Evolutionary conservation across 2,888 invertebrate genomes (phyloP).

Genomic region (Dendrolimus houi): DNA sequence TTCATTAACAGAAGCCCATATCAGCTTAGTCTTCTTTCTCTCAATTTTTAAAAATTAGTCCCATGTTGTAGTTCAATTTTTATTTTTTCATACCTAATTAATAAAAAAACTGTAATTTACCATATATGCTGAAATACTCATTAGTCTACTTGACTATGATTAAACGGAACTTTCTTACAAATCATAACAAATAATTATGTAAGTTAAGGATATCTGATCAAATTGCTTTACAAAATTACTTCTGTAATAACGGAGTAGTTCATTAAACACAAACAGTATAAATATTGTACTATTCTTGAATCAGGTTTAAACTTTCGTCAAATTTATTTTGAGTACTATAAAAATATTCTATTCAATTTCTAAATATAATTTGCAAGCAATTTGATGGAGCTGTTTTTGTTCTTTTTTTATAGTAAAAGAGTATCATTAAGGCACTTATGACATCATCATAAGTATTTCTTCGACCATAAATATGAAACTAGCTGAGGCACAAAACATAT

Average conservation of each 20-base stretch:
- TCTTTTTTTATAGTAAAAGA: background rate
- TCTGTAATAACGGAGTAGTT: background rate
- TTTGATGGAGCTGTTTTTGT: background rate
- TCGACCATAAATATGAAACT: background rate
- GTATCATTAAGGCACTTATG: background rate
- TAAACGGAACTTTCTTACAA: too few species aligned
- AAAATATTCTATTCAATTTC: background rate
- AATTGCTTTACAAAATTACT: background rate
- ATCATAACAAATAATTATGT: too few species aligned
- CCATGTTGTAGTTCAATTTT: too few species aligned
- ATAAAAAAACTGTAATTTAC: too few species aligned
- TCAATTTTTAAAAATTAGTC: too few species aligned
- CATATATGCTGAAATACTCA: too few species aligned
- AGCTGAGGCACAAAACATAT: background rate
- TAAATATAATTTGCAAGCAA: background rate
- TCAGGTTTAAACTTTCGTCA: background rate
- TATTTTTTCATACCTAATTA: too few species aligned
- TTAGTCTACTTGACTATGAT: too few species aligned
- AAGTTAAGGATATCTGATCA: background rate
- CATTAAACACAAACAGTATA: background rate
- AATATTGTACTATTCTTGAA: background rate
- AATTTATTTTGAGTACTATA: background rate
- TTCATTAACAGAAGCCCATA: too few species aligned
- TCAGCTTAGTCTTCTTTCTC: too few species aligned
- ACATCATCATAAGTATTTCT: conserved; percentile 1